A percentile compares a stretch with the other conserved stretches of the same genome.
phyloP scores from a whole-genome alignment of 2,888 invertebrate genomes.

The Catocala nupta region DNA sequence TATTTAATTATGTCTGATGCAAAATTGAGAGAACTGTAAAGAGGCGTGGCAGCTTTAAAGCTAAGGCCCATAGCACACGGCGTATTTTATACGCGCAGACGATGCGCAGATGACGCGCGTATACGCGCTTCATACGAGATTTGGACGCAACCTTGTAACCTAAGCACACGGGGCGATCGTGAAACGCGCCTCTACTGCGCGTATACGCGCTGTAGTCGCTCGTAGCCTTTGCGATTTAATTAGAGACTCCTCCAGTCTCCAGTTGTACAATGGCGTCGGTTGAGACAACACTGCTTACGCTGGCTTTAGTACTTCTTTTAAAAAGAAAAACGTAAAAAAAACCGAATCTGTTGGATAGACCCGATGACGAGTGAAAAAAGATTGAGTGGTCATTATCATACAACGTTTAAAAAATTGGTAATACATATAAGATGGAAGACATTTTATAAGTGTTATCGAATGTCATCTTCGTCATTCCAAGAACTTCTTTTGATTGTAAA shows the following conservation, averaged over 20 bases:
- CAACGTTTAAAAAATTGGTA: constrained; percentile 34
- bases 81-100: too few relatives aligned
- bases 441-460: constrained; percentile 26
- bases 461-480: constrained; percentile 30
- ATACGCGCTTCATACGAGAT: constrained; percentile 6
- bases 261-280: too few relatives aligned
- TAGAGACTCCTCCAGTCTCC: too few relatives aligned
- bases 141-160: constrained; percentile 16
- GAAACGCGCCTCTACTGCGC: constrained; percentile 28
- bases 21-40: too few relatives aligned
- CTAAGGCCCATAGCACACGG: constrained; percentile 10
- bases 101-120: constrained; percentile 11
- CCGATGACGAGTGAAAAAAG: too few relatives aligned
- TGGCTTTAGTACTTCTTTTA: too few relatives aligned
- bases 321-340: too few relatives aligned
- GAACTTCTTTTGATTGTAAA: constrained; percentile 28
- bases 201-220: constrained; percentile 9
- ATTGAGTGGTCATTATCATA: constrained; percentile 12
- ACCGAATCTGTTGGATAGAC: too few relatives aligned
- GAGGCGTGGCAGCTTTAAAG: too few relatives aligned
- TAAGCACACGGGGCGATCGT: constrained; percentile 20
- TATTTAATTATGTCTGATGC: too few relatives aligned
- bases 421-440: constrained; percentile 24
- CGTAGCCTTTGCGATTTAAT: too few relatives aligned
- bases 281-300: too few relatives aligned